These are phyloP conservation scores for Brachyalestes nurse DNA, from an alignment of 2,797 vertebrate species.

Conservation along the genomic window DNA sequence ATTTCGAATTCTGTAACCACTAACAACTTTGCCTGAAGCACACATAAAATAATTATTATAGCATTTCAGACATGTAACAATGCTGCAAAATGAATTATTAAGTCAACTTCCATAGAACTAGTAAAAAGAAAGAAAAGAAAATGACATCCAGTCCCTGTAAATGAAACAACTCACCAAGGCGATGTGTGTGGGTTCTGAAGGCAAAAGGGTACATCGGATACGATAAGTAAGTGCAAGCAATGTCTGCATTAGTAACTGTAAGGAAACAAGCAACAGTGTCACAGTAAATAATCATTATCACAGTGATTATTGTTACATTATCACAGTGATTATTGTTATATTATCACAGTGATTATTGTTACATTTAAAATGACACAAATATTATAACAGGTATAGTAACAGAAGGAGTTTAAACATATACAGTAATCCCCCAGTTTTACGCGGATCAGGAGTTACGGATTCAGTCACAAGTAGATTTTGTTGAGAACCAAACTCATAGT, in stretches of 20 bases:
- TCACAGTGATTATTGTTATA: not conserved
- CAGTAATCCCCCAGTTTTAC: too few species aligned
- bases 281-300: not conserved
- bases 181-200: constrained; percentile 96
- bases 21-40: constrained; percentile 91
- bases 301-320: not conserved
- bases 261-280: constrained; percentile 45
- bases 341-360: not conserved
- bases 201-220: constrained; percentile 94
- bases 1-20: constrained; percentile 91
- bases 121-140: not conserved
- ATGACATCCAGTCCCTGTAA: not conserved
- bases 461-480: too few species aligned
- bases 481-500: too few species aligned
- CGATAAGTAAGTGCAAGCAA: constrained; percentile 88
- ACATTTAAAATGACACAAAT: too few species aligned
- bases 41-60: not conserved
- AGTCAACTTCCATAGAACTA: not conserved
- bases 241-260: constrained; percentile 90
- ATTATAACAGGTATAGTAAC: too few species aligned
- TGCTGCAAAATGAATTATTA: not conserved
- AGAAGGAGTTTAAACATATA: too few species aligned
- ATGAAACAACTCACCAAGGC: constrained; percentile 81
- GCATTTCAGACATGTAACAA: not conserved
- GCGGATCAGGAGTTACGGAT: too few species aligned